Evolutionary conservation across 2,888 invertebrate species (phyloP), one percentile per base, ranked within the genome.

Genomic region (Hemaris fuciformis): DNA sequence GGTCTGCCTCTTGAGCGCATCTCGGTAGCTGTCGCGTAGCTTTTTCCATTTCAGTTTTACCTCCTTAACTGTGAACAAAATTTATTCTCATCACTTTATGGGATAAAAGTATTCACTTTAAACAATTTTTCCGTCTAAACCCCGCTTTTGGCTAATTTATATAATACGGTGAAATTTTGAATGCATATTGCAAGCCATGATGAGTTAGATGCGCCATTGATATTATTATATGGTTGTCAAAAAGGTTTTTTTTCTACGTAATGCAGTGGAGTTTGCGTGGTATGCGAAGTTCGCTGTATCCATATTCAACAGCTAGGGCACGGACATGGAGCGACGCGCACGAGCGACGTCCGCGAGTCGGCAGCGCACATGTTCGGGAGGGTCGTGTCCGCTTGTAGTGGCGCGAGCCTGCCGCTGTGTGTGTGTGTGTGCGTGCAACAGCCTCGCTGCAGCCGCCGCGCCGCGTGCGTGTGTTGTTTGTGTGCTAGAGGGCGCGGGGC

Each of bases 1-100:
- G 73, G 75, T 84, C 71, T 90, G 90, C 3, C 91, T 80, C 74
- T 90, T 91, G 27, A 91, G 79, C 38, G 91, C 91, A 74, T 91
- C 91, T 60, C 91, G 87, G 79, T 91, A 91, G 72, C 91, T 89
- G 79, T 91, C 91, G 23, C 91, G 87, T 13, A 91, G 73, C 67
- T 91, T 91, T 74, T 91, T 91, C 91, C 91, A 91, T 75, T 90
- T 91, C 60, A 88, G 65, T 69, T 91, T 91, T 4, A 87, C 91
- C 70, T 91, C 91, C 66, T 91, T 91, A 23, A 91, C 91, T 91
- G 88, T 8, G 77, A 84, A 56, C 22, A 60, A 59, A 6, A 15
- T 15, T 13, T 13, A 10, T 46, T 2, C 43, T 7, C 18, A 27
- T 31, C 18, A 31, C 10, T 15, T 38, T 38, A n/a, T 38, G n/a